A percentile compares a stretch with the other conserved stretches of the same genome.
phyloP scores from a whole-genome alignment of 2,888 invertebrate genomes.

The Clanis bilineata region DNA sequence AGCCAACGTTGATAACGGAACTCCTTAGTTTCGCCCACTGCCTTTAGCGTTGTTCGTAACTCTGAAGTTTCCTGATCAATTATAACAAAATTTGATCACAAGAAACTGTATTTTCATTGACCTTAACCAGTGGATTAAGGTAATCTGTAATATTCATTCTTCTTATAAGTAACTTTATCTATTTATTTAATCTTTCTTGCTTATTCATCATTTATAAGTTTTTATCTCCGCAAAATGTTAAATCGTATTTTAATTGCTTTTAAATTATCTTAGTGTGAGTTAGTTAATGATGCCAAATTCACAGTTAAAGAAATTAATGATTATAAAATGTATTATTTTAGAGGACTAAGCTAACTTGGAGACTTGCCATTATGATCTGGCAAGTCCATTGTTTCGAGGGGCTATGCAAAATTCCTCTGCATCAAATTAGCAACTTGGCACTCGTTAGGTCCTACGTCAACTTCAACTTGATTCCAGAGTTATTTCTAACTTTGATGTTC shows the following conservation, averaged over 20 bases:
- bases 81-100: neutral
- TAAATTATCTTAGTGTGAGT: neutral
- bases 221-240: neutral
- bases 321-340: neutral
- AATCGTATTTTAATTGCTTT: neutral
- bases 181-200: neutral
- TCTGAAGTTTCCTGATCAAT: slow-evolving; percentile 11
- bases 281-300: neutral
- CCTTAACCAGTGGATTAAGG: neutral
- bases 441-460: slow-evolving; percentile 39
- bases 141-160: neutral
- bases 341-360: neutral
- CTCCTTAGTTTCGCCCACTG: slow-evolving; percentile 8
- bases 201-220: neutral
- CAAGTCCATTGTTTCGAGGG: slow-evolving; percentile 27
- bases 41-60: slow-evolving; percentile 1
- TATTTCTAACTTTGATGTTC: slow-evolving; percentile 31
- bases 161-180: neutral
- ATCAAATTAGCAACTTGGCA: slow-evolving; percentile 40
- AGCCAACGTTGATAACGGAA: neutral
- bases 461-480: slow-evolving; percentile 34
- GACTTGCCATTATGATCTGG: neutral
- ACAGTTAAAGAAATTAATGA: neutral
- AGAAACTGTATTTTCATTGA: neutral
- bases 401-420: slow-evolving; percentile 26